Conservation (phyloP, 2,888 invertebrate species). For the Phaedon cochleariae region DNA sequence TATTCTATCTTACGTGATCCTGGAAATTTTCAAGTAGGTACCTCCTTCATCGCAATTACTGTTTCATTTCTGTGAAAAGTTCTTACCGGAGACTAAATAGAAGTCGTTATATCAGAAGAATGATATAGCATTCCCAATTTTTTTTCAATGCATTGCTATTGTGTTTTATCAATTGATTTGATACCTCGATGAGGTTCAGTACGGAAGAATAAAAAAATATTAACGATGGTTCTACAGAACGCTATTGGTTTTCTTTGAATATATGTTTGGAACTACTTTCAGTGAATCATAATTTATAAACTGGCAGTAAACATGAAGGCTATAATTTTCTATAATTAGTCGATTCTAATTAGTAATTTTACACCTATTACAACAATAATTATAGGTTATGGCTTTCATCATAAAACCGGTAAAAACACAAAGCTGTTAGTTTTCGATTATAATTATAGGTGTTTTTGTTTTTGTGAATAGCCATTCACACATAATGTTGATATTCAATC, state of each 20-base stretch:
- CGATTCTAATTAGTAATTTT: constrained; percentile 24
- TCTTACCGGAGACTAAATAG: too few relatives aligned
- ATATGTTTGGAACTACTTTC: constrained; percentile 7
- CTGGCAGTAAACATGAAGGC: constrained; percentile 18
- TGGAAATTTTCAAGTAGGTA: too few relatives aligned
- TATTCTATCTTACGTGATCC: too few relatives aligned
- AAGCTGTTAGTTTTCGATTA: constrained; percentile 20
- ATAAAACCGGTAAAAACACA: constrained; percentile 12
- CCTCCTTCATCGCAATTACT: too few relatives aligned
- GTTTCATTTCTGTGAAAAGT: too few relatives aligned
- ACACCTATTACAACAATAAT: constrained; percentile 24
- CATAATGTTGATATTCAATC: neutral
- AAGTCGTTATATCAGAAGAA: too few relatives aligned
- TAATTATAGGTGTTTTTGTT: constrained; percentile 11
- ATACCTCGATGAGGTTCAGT: too few relatives aligned
- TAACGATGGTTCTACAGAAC: neutral
- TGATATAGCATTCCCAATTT: too few relatives aligned
- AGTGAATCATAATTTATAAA: constrained; percentile 18
- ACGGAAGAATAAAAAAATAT: neutral
- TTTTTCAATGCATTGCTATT: too few relatives aligned
- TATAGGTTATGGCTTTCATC: constrained; percentile 18
- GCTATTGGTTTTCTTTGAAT: constrained; percentile 12
- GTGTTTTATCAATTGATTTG: too few relatives aligned
- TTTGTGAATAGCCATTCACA: neutral
- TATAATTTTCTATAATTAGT: constrained; percentile 21